Evolutionary conservation across 1,140 invertebrate genomes (phyloP).

Genomic region (Zaprionus lachaisei): DNA sequence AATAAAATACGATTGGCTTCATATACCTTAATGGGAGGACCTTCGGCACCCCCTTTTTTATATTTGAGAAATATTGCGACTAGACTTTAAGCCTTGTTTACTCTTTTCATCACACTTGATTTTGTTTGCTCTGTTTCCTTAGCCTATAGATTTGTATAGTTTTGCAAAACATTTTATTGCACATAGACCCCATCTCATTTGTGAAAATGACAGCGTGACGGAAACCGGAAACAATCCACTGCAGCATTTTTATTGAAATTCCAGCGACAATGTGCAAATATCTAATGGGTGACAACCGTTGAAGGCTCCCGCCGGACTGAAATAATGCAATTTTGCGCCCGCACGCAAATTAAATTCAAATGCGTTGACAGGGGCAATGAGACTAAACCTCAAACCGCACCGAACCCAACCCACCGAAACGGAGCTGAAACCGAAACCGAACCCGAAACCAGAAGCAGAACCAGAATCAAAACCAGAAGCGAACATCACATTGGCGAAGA

Average conservation of each 20-base stretch:
- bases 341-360: constrained; percentile 63
- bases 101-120: background rate
- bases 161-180: background rate
- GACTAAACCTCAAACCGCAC: constrained; percentile 4
- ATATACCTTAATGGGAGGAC: too few relatives aligned
- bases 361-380: constrained; percentile 23
- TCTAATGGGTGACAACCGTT: constrained; percentile 53
- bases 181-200: background rate
- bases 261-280: constrained; percentile 57
- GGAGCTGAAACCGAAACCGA: constrained; percentile 11
- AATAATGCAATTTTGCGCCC: constrained; percentile 64
- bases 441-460: constrained; percentile 27
- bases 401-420: constrained; percentile 6
- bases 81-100: too few relatives aligned
- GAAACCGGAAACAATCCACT: constrained; percentile 15
- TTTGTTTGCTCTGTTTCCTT: background rate
- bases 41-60: background rate
- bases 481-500: constrained; percentile 52
- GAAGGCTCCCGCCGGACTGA: background rate
- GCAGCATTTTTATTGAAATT: constrained; percentile 44
- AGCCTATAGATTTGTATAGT: background rate
- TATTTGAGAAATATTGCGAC: too few relatives aligned
- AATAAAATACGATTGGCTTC: background rate
- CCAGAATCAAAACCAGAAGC: constrained; percentile 31
- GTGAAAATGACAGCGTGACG: background rate